Conservation (phyloP, 1,140 invertebrate species). For the Lysiphlebus fabarum region DNA sequence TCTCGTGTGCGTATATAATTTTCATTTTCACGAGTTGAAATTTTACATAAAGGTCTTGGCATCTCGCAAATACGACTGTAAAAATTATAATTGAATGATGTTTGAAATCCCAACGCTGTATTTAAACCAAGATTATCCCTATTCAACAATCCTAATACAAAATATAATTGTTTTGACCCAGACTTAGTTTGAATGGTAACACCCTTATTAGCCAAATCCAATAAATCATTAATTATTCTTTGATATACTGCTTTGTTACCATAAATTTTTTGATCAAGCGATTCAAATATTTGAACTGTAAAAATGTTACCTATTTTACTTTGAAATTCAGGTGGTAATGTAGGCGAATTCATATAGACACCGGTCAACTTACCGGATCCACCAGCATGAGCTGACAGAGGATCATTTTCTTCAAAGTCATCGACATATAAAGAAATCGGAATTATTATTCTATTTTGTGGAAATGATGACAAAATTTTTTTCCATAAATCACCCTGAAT, state of each 20-base stretch:
- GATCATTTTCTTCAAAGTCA: slow-evolving; percentile 30
- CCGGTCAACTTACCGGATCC: slow-evolving; percentile 26
- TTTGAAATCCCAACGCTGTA: slow-evolving; percentile 12
- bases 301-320: slow-evolving; percentile 27
- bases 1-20: not conserved
- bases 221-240: slow-evolving; percentile 19
- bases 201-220: slow-evolving; percentile 11
- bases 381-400: slow-evolving; percentile 27
- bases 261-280: slow-evolving; percentile 24
- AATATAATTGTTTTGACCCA: slow-evolving; percentile 9
- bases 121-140: slow-evolving; percentile 19
- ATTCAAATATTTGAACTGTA: slow-evolving; percentile 26
- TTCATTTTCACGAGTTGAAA: not conserved
- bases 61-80: slow-evolving; percentile 12
- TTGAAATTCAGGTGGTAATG: slow-evolving; percentile 25
- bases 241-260: slow-evolving; percentile 11
- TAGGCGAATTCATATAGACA: slow-evolving; percentile 25
- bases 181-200: not conserved
- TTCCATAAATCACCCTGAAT: slow-evolving; percentile 23
- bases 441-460: slow-evolving; percentile 18
- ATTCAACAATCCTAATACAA: slow-evolving; percentile 10
- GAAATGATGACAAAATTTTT: slow-evolving; percentile 4
- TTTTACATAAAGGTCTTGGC: not conserved
- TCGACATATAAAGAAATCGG: slow-evolving; percentile 29
- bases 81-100: slow-evolving; percentile 4